Evolutionary conservation across 2,888 invertebrate species (phyloP), one percentile per base, ranked within the genome.

Genomic region (Morpho deidamia): DNA sequence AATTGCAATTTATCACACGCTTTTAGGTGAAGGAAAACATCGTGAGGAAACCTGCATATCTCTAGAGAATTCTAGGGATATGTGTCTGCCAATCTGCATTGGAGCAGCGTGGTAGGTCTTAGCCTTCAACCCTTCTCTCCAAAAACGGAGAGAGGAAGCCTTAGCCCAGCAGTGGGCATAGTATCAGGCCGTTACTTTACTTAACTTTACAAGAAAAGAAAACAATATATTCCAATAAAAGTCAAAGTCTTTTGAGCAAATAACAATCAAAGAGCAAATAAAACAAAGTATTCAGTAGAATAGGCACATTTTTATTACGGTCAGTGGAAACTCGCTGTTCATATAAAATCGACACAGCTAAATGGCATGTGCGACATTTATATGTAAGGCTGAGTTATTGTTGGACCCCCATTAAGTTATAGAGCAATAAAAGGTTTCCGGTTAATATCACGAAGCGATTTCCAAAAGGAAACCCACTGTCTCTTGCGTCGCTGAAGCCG

Each of bases 391-490:
- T 79, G 74, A 80, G 73, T 78, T 80, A 82, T 72, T 63, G 74
- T 63, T 61, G 69, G 72, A 70, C 72, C 78, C 58, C 77, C 70
- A 80, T 81, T 80, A 78, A 71, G 70, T 76, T 74, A 82, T 77
- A 72, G 72, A 67, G 71, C 73, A 67, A 80, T 83, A 83, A 81
- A 82, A 82, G 69, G 70, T 79, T 83, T 81, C 80, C 81, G 76
- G 71, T 69, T 73, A 76, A 81, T 82, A 78, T 79, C 74, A 70
- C 72, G 61, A 68, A 71, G 69, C 62, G 71, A 72, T 75, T 71
- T 70, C 66, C 61, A 67, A 67, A 64, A 69, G 74, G 70, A 64
- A 69, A 63, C 63, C 35, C 37, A 48, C 14, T 56, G 53, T 60
- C 55, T 55, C 55, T 41, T 59, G 54, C 51, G 44, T 46, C 35